Conservation (phyloP, 2,797 vertebrate species). For the Spea hammondii region DNA sequence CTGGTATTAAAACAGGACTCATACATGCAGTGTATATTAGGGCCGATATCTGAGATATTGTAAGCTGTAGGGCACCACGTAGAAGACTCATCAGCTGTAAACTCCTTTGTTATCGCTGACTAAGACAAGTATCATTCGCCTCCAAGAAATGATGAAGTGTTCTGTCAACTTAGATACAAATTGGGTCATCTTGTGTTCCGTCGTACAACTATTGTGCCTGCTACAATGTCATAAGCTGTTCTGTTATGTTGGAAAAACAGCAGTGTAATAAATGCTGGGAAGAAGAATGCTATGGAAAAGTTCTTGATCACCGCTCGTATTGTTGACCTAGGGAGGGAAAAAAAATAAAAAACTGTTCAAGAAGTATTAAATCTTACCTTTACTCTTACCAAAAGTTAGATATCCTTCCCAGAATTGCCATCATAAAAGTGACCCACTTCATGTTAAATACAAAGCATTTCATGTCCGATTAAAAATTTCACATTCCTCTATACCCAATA, state of each 20-base stretch:
- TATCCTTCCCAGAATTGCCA: too few species aligned
- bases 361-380: background rate
- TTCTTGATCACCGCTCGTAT: constrained; percentile 98
- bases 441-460: too few species aligned
- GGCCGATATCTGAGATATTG: constrained; percentile 1
- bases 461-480: too few species aligned
- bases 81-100: constrained; percentile 18
- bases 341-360: background rate
- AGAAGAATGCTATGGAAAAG: constrained; percentile 98
- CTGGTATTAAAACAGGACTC: background rate
- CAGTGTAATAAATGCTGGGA: constrained; percentile 95
- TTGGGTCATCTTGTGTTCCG: constrained; percentile 85
- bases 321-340: constrained; percentile 75
- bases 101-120: constrained; percentile 14
- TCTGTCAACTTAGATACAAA: background rate
- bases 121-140: constrained; percentile 27
- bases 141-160: constrained; percentile 6
- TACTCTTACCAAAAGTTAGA: background rate
- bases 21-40: background rate
- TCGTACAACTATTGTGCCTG: constrained; percentile 96
- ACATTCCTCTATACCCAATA: too few species aligned
- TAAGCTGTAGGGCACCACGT: constrained; percentile 8
- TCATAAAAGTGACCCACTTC: too few species aligned
- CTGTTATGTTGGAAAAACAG: constrained; percentile 98
- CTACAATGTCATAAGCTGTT: constrained; percentile 97